Percentiles rank a stretch among this genome's conserved stretches.
phyloP scores from a whole-genome alignment of 2,113 vertebrate genomes.

The Axis porcinus region DNA sequence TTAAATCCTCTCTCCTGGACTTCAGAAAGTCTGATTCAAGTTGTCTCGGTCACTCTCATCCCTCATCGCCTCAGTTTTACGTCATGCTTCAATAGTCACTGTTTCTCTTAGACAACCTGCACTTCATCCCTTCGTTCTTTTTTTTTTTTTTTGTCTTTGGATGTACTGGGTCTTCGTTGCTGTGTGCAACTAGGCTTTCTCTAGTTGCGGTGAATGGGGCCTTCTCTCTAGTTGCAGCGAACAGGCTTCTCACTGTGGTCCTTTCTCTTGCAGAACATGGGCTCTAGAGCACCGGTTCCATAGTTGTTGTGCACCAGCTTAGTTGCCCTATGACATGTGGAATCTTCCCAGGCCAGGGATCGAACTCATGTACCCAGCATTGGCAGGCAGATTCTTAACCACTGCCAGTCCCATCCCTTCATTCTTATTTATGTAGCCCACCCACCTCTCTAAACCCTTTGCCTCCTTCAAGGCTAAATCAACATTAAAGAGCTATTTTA shows the following conservation, averaged over 20 bases:
- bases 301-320: not conserved
- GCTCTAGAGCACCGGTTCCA: not conserved
- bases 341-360: not conserved
- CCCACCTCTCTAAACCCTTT: not conserved
- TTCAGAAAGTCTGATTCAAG: not conserved
- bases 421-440: not conserved
- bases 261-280: not conserved
- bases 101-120: not conserved
- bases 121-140: not conserved
- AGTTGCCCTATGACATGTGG: not conserved
- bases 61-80: not conserved
- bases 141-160: not conserved
- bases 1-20: not conserved
- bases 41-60: not conserved
- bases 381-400: not conserved
- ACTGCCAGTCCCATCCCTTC: not conserved
- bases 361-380: not conserved
- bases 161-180: not conserved
- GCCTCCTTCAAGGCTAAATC: not conserved
- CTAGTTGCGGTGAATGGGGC: not conserved
- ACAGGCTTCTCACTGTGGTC: not conserved
- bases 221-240: not conserved
- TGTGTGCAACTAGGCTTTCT: not conserved
- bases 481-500: not conserved
- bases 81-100: not conserved